Evolutionary conservation across 2,888 invertebrate species (phyloP).

Genomic region (Petrolisthes manimaculis): DNA sequence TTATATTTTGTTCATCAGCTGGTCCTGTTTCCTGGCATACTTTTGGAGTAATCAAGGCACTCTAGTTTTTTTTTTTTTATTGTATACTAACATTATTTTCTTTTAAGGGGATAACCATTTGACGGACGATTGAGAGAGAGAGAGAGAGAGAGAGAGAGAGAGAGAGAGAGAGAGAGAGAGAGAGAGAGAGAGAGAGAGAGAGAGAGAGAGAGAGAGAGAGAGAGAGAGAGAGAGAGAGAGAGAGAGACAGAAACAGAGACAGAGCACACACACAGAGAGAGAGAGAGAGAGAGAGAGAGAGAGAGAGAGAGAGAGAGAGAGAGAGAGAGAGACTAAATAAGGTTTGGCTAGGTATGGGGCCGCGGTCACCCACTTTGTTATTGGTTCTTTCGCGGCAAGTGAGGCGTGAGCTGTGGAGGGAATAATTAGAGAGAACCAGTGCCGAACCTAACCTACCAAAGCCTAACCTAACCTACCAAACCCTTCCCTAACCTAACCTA

Average conservation of each 20-base stretch:
- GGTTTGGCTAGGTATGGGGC: background rate
- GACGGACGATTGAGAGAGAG: background rate
- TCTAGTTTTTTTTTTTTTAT: background rate
- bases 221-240: background rate
- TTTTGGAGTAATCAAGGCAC: too few relatives aligned
- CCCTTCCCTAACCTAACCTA: too few relatives aligned
- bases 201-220: slow-evolving; percentile 16
- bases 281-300: background rate
- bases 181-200: slow-evolving; percentile 20
- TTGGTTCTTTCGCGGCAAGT: background rate
- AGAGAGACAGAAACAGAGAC: background rate
- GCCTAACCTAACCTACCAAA: too few relatives aligned
- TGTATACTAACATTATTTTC: background rate
- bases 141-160: background rate
- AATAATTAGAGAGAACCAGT: background rate
- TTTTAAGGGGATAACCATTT: background rate
- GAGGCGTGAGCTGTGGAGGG: background rate
- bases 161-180: slow-evolving; percentile 16
- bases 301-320: slow-evolving; percentile 5
- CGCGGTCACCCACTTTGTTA: background rate
- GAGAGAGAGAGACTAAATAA: slow-evolving; percentile 4
- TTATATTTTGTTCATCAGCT: too few relatives aligned
- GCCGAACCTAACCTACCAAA: too few relatives aligned
- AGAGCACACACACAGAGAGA: background rate
- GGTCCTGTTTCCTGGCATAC: too few relatives aligned